Evolutionary conservation across 2,113 vertebrate genomes (phyloP).

Genomic region (Centropus bengalensis): DNA sequence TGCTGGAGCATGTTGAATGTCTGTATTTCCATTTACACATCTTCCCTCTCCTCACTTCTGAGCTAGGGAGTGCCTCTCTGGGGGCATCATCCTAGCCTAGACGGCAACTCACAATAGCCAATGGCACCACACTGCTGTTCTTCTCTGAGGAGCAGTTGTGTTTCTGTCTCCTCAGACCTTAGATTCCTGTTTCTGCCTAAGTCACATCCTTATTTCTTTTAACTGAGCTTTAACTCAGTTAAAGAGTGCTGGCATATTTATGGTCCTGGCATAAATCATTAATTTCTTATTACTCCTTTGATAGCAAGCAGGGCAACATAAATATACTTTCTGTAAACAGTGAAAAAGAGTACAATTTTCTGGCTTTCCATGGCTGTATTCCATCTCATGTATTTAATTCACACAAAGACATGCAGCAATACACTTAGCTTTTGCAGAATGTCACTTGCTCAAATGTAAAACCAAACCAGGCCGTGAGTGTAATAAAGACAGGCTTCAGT

Average conservation of each 20-base stretch:
- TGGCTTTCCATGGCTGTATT: not conserved
- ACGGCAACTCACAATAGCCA: not conserved
- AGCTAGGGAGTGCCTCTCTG: not conserved
- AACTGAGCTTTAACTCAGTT: not conserved
- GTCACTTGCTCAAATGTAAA: not conserved
- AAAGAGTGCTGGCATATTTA: too few relatives aligned
- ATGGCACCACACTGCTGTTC: not conserved
- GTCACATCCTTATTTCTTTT: not conserved
- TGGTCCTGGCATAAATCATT: not conserved
- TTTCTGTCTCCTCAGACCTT: not conserved
- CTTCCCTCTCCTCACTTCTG: not conserved
- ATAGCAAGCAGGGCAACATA: not conserved
- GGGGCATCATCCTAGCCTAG: not conserved
- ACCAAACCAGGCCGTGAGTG: not conserved
- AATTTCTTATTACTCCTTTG: not conserved
- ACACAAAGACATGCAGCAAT: not conserved
- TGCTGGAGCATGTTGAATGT: not conserved
- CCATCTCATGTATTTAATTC: not conserved
- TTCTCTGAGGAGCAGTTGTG: not conserved
- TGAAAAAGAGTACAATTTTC: not conserved
- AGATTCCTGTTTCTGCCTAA: not conserved
- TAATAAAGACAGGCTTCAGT: not conserved
- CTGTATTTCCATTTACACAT: not conserved
- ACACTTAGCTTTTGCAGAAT: not conserved
- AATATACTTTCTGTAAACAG: not conserved